These are phyloP conservation scores for Schizotus pectinicornis DNA, from an alignment of 2,888 invertebrate genomes.

Conservation along the genomic window DNA sequence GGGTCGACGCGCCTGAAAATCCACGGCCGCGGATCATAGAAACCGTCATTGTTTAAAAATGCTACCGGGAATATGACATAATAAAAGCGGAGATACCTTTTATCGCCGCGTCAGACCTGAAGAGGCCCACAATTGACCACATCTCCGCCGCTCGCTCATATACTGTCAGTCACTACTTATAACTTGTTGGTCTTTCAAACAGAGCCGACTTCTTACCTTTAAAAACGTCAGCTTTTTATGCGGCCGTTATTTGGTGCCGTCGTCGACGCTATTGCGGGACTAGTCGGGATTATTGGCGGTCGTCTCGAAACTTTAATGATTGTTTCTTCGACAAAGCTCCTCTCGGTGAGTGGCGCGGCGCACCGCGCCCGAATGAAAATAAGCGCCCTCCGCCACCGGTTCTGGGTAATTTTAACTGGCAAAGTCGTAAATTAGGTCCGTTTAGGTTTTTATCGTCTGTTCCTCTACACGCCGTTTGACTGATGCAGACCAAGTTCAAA, in stretches of 20 bases:
- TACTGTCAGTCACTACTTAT: slow-evolving; percentile 32
- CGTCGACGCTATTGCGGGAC: slow-evolving; percentile 1
- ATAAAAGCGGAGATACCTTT: slow-evolving; percentile 41
- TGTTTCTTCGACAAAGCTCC: slow-evolving; percentile 24
- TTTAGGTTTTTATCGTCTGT: slow-evolving; percentile 27
- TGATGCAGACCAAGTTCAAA: slow-evolving; percentile 23
- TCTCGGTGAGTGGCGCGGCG: slow-evolving; percentile 4
- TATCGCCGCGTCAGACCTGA: slow-evolving; percentile 41
- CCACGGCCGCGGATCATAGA: slow-evolving; percentile 26
- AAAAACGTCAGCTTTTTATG: slow-evolving; percentile 41
- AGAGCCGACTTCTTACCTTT: slow-evolving; percentile 37
- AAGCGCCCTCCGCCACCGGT: background rate
- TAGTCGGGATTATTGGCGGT: slow-evolving; percentile 42
- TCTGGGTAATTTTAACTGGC: slow-evolving; percentile 16
- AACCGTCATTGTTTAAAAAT: slow-evolving; percentile 32
- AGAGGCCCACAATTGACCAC: slow-evolving; percentile 35
- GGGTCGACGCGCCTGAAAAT: slow-evolving; percentile 29
- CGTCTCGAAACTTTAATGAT: slow-evolving; percentile 26
- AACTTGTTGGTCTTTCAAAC: slow-evolving; percentile 29
- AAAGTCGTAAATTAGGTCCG: slow-evolving; percentile 21
- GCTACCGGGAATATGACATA: slow-evolving; percentile 42
- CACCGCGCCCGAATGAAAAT: background rate
- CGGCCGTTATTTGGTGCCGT: slow-evolving; percentile 12
- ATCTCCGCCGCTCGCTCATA: slow-evolving; percentile 27
- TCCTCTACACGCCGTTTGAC: slow-evolving; percentile 16